Conservation (phyloP, 1,140 invertebrate species). For the Euglossa dilemma region DNA sequence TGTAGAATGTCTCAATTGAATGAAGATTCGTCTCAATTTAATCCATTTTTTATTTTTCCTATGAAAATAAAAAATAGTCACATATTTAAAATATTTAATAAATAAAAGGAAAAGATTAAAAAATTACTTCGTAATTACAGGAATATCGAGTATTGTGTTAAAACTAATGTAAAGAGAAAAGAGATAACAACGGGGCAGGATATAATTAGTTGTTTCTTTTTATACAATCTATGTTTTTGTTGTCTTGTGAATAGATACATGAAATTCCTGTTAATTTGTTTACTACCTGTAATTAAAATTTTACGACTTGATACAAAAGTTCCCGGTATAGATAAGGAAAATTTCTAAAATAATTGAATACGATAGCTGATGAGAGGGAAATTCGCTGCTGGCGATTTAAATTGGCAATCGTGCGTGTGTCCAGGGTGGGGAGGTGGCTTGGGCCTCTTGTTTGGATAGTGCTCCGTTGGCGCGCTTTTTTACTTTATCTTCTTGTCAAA, state of each 20-base stretch:
- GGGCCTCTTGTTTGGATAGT: too few species aligned
- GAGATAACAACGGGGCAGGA: background rate
- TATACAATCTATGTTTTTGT: constrained; percentile 4
- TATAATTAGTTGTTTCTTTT: background rate
- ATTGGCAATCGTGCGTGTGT: too few species aligned
- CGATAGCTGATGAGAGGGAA: background rate
- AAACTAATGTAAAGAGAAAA: background rate
- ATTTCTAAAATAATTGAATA: constrained; percentile 33
- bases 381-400: too few species aligned
- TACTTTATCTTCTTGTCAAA: too few species aligned
- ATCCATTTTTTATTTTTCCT: background rate
- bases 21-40: background rate
- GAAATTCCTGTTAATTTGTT: background rate
- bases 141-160: background rate
- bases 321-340: constrained; percentile 14
- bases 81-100: background rate
- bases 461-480: too few species aligned
- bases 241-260: background rate
- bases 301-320: constrained; percentile 4
- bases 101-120: constrained; percentile 1
- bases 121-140: background rate
- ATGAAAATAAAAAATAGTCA: background rate
- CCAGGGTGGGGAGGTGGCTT: too few species aligned
- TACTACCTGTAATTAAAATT: background rate
- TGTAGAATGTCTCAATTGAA: background rate